These are phyloP conservation scores for Actinia tenebrosa DNA, from an alignment of 64 coral and sea anemone species.

Conservation along the genomic window DNA sequence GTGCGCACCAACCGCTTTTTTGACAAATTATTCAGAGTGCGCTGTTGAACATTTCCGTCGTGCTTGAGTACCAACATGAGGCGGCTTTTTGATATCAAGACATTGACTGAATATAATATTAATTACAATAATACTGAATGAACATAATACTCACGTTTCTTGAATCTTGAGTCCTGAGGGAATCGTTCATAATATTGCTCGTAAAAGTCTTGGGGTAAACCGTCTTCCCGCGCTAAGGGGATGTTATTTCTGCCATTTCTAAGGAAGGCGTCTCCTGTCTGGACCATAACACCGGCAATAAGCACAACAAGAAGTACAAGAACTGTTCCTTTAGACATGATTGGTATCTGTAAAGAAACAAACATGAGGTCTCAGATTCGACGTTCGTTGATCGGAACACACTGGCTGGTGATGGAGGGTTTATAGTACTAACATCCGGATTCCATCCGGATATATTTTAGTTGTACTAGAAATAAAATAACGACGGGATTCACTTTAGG, in stretches of 20 bases:
- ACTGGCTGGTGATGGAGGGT: too few species aligned
- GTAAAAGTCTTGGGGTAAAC: not conserved
- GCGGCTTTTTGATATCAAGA: not conserved
- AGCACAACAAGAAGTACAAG: not conserved
- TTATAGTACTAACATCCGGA: too few species aligned
- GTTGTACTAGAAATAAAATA: too few species aligned
- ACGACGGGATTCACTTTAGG: too few species aligned
- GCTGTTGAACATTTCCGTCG: not conserved
- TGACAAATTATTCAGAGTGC: not conserved
- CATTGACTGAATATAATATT: not conserved
- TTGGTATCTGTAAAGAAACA: not conserved
- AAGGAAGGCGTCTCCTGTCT: conserved; percentile 8
- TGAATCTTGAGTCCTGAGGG: conserved; percentile 6
- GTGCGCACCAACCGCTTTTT: not conserved
- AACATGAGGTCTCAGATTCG: not conserved
- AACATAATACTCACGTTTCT: not conserved
- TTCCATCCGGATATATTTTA: too few species aligned
- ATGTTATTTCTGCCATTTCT: conserved; percentile 8
- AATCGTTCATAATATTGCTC: not conserved
- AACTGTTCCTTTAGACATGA: not conserved
- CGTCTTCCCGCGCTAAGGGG: not conserved
- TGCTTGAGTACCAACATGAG: not conserved
- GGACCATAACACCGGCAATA: conserved; percentile 7
- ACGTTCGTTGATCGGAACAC: too few species aligned
- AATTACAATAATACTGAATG: too few species aligned